phyloP scores from a whole-genome alignment of 2,797 vertebrate species.

The Ptychadena robeensis region DNA sequence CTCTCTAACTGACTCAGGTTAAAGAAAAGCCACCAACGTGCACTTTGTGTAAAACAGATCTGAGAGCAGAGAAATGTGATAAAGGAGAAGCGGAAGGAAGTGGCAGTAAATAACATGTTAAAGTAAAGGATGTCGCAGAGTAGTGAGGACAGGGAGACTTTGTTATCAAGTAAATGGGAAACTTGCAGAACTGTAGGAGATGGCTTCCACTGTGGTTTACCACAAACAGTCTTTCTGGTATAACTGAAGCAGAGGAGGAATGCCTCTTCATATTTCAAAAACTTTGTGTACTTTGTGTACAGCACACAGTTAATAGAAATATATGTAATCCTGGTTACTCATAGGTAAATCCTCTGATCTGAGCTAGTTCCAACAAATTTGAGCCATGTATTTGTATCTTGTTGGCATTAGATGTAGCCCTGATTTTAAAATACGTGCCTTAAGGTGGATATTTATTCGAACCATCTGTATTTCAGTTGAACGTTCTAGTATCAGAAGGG shows the following conservation, averaged over 20 bases:
- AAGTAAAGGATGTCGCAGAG: conserved; percentile 48
- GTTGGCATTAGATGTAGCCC: no score
- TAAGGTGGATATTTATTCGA: no score
- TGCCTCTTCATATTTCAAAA: conserved; percentile 21
- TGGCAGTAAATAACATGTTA: conserved; percentile 55
- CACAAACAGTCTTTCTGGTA: conserved; percentile 56
- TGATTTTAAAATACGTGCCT: no score
- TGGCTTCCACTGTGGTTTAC: conserved; percentile 54
- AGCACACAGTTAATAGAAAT: neutral
- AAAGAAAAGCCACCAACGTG: conserved; percentile 45
- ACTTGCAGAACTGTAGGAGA: conserved; percentile 40
- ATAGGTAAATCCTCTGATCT: neutral
- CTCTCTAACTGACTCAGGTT: conserved; percentile 28
- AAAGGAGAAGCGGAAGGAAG: conserved; percentile 58
- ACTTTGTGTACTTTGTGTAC: neutral
- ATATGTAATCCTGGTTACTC: neutral
- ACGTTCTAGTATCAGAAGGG: no score
- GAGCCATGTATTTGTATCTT: neutral
- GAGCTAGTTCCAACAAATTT: neutral
- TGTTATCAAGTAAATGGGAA: conserved; percentile 52
- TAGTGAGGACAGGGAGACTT: conserved; percentile 47
- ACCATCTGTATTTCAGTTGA: no score
- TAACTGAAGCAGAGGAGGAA: conserved; percentile 17
- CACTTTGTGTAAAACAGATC: conserved; percentile 54
- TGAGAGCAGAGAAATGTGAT: conserved; percentile 54